These are phyloP conservation scores for Protaetia brevitarsis DNA, from an alignment of 1,140 invertebrate species.

Conservation along the genomic window DNA sequence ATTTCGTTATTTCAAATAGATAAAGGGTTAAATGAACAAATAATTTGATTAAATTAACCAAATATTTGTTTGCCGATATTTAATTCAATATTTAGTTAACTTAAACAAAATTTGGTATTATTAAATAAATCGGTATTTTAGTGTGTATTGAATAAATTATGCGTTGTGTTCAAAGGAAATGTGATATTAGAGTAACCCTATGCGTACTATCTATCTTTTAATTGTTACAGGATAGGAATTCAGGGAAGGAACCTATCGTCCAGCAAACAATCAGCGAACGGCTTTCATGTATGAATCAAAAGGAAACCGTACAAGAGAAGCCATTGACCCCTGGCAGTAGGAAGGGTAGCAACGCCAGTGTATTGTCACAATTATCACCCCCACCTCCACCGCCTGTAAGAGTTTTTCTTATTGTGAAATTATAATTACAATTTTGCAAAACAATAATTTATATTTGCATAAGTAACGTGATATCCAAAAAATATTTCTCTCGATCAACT, in stretches of 20 bases:
- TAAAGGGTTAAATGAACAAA: too few relatives aligned
- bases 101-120: too few relatives aligned
- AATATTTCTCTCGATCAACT: too few relatives aligned
- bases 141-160: too few relatives aligned
- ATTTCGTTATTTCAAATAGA: too few relatives aligned
- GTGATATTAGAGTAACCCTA: neutral
- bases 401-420: slow-evolving; percentile 25
- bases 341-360: neutral
- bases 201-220: slow-evolving; percentile 17
- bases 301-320: slow-evolving; percentile 25
- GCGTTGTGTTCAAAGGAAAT: neutral
- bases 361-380: slow-evolving; percentile 27
- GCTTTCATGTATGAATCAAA: slow-evolving; percentile 32
- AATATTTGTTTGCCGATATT: too few relatives aligned
- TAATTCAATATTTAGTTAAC: too few relatives aligned
- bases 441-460: neutral
- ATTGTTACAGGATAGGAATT: slow-evolving; percentile 52
- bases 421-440: neutral
- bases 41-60: too few relatives aligned
- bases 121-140: too few relatives aligned
- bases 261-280: slow-evolving; percentile 36
- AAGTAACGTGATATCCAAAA: neutral
- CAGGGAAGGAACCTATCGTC: slow-evolving; percentile 32
- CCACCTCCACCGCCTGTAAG: slow-evolving; percentile 61
- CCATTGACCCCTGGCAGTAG: slow-evolving; percentile 2